Evolutionary conservation across 2,888 invertebrate genomes (phyloP).

Genomic region (Melanargia galathea): DNA sequence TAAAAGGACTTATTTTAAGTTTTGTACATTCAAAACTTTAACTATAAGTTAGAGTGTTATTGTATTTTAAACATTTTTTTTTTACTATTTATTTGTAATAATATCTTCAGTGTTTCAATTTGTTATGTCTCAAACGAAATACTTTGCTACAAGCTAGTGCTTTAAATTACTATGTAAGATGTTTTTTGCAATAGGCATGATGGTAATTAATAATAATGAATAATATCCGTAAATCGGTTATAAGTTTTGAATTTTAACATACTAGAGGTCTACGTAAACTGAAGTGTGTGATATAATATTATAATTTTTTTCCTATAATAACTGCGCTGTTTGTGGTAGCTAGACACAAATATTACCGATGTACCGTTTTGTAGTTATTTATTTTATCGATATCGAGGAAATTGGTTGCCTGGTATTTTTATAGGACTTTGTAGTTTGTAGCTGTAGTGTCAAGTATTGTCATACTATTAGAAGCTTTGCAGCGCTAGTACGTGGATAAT

Average conservation of each 20-base stretch:
- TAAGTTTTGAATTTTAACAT: slow-evolving; percentile 54
- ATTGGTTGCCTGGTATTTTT: slow-evolving; percentile 70
- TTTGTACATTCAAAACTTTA: slow-evolving; percentile 81
- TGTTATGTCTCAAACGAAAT: slow-evolving; percentile 64
- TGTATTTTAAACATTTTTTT: slow-evolving; percentile 62
- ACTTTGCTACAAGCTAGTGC: slow-evolving; percentile 52
- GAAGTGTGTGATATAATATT: slow-evolving; percentile 74
- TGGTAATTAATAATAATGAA: slow-evolving; percentile 47
- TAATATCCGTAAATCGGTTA: slow-evolving; percentile 50
- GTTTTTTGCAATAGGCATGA: slow-evolving; percentile 55
- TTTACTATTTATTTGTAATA: slow-evolving; percentile 77
- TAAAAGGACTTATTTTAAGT: slow-evolving; percentile 79
- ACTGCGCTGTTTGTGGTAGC: slow-evolving; percentile 72
- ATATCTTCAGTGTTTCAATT: slow-evolving; percentile 61
- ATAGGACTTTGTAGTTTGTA: slow-evolving; percentile 66
- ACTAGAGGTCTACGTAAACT: slow-evolving; percentile 65
- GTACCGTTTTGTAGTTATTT: slow-evolving; percentile 74
- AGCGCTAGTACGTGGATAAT: slow-evolving; percentile 64
- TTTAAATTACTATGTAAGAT: slow-evolving; percentile 59
- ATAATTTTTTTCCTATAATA: slow-evolving; percentile 57
- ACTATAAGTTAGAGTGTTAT: slow-evolving; percentile 80
- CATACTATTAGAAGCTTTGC: slow-evolving; percentile 69
- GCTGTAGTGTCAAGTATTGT: slow-evolving; percentile 60
- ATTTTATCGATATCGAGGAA: slow-evolving; percentile 67
- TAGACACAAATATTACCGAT: slow-evolving; percentile 64